Percentiles rank a stretch among this genome's conserved stretches.
phyloP scores from a whole-genome alignment of 2,888 invertebrate genomes.

The Athalia rosae region DNA sequence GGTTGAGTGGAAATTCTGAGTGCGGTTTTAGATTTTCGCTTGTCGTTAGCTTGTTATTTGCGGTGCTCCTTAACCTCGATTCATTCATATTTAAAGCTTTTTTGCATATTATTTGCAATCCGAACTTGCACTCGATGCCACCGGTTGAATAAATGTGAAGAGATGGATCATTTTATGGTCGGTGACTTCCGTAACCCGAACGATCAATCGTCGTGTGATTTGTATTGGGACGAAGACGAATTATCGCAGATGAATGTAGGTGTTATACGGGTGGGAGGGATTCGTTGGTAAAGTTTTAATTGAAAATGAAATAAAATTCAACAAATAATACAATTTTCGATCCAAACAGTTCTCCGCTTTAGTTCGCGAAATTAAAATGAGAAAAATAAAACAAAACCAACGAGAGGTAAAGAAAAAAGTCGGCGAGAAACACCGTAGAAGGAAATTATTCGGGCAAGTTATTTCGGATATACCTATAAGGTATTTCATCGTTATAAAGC shows the following conservation, averaged over 20 bases:
- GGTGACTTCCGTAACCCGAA: neutral
- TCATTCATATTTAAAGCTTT: slow-evolving; percentile 31
- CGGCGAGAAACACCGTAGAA: neutral
- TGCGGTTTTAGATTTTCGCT: slow-evolving; percentile 18
- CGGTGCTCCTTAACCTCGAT: slow-evolving; percentile 30
- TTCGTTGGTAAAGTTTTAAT: slow-evolving; percentile 1
- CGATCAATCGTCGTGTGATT: neutral
- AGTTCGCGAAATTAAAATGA: too few relatives aligned
- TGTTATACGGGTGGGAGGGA: neutral
- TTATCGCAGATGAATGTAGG: neutral
- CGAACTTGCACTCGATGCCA: slow-evolving; percentile 10
- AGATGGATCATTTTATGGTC: neutral
- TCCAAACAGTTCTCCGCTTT: too few relatives aligned
- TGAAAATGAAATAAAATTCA: too few relatives aligned
- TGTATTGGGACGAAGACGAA: too few relatives aligned
- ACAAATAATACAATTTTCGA: too few relatives aligned
- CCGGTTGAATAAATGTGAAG: slow-evolving; percentile 15
- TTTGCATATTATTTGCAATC: slow-evolving; percentile 26
- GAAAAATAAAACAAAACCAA: too few relatives aligned
- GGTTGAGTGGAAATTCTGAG: slow-evolving; percentile 12
- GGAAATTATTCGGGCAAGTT: neutral
- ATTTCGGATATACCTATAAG: neutral
- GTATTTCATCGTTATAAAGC: neutral
- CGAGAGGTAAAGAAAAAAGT: neutral
- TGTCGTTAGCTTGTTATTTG: slow-evolving; percentile 30